Evolutionary conservation across 2,888 invertebrate genomes (phyloP).

Genomic region (Pantelozetes paolii): DNA sequence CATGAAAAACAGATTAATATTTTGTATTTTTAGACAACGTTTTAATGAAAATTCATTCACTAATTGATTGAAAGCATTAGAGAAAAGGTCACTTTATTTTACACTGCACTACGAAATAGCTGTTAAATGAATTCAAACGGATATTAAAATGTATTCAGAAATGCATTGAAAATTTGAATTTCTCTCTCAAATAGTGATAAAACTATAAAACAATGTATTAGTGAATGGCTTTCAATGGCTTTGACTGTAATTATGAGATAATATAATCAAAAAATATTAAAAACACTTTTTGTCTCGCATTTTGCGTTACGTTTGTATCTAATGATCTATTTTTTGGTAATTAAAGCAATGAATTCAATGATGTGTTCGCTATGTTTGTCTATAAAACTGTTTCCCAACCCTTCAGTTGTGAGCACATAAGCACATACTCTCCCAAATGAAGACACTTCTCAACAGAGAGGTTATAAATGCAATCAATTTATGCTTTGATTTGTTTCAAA

Average conservation of each 20-base stretch:
- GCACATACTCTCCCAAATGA: too few species aligned
- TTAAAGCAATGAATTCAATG: neutral
- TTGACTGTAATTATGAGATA: neutral
- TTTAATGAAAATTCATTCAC: neutral
- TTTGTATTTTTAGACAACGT: neutral
- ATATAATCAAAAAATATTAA: neutral
- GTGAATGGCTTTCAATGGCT: neutral
- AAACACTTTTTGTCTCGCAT: neutral
- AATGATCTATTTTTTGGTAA: constrained; percentile 1
- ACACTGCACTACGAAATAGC: neutral
- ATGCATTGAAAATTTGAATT: constrained; percentile 14
- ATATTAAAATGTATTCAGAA: neutral
- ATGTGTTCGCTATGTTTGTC: neutral
- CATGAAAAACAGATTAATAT: constrained; percentile 9
- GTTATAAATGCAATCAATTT: too few species aligned
- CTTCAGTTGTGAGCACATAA: too few species aligned
- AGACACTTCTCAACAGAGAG: too few species aligned
- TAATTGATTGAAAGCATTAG: constrained; percentile 28
- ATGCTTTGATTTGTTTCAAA: too few species aligned
- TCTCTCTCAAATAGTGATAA: neutral
- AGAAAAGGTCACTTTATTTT: neutral
- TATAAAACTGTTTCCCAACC: neutral
- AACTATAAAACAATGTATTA: neutral
- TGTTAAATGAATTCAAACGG: neutral
- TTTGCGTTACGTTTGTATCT: neutral